phyloP scores from a whole-genome alignment of 2,113 vertebrate species.

The Danionella cerebrum region DNA sequence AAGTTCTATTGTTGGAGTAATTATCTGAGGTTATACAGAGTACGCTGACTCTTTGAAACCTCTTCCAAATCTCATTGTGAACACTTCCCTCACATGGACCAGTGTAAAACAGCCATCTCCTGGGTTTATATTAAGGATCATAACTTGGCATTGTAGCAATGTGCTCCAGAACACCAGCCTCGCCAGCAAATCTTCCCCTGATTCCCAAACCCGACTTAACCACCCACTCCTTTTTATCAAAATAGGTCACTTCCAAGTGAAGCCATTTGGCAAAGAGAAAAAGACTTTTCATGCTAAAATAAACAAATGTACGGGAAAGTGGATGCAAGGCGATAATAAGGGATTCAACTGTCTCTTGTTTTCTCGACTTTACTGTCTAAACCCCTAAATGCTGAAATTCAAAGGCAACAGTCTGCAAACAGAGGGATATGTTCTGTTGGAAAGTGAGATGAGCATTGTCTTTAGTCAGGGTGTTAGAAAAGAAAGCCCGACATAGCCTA shows the following conservation, averaged over 20 bases:
- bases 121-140: background rate
- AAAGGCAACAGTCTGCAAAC: constrained; percentile 25
- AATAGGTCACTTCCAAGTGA: constrained; percentile 60
- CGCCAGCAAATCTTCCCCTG: constrained; percentile 44
- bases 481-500: constrained; percentile 48
- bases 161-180: background rate
- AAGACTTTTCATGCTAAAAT: constrained; percentile 29
- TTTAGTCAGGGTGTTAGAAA: constrained; percentile 40
- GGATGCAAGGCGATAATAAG: background rate
- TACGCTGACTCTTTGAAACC: background rate
- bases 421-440: constrained; percentile 37
- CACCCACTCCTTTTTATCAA: constrained; percentile 42
- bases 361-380: constrained; percentile 42
- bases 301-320: constrained; percentile 35
- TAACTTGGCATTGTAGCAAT: background rate
- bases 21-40: background rate
- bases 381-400: constrained; percentile 39
- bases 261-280: constrained; percentile 48
- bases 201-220: constrained; percentile 50
- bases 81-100: background rate
- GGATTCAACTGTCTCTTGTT: background rate
- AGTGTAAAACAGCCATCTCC: background rate
- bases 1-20: background rate
- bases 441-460: constrained; percentile 52
- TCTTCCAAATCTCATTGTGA: too few species aligned